phyloP scores from a whole-genome alignment of 1,140 invertebrate species.

The Chrysoperla carnea region DNA sequence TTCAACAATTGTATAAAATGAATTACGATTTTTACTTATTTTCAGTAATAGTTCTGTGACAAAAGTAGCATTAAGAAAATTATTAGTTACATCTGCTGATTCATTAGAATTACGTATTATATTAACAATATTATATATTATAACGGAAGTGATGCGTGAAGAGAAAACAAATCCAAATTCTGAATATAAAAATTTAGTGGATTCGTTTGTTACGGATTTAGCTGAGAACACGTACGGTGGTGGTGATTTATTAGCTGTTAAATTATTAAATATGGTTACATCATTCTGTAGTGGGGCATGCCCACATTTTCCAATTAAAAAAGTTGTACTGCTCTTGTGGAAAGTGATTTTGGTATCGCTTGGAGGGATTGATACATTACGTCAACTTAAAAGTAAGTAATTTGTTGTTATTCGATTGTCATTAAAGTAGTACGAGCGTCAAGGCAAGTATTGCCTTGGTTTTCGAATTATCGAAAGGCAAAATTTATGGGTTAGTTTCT shows the following conservation, averaged over 20 bases:
- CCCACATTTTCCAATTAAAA: constrained; percentile 95
- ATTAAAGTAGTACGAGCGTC: constrained; percentile 4
- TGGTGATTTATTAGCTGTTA: constrained; percentile 75
- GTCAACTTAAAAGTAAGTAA: constrained; percentile 42
- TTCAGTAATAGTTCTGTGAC: constrained; percentile 51
- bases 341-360: constrained; percentile 81
- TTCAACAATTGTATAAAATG: no score
- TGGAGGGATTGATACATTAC: constrained; percentile 71
- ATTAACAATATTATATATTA: constrained; percentile 82
- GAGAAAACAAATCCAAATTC: constrained; percentile 38
- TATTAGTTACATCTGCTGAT: constrained; percentile 78
- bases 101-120: constrained; percentile 83
- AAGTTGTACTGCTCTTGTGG: constrained; percentile 90
- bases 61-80: constrained; percentile 64
- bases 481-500: no score
- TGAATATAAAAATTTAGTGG: constrained; percentile 50
- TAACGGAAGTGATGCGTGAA: constrained; percentile 77
- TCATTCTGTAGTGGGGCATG: constrained; percentile 85
- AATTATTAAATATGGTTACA: constrained; percentile 85
- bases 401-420: not conserved
- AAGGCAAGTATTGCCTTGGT: no score
- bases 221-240: constrained; percentile 18
- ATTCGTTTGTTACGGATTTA: constrained; percentile 38
- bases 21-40: constrained; percentile 4
- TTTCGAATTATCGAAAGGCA: no score